phyloP scores from a whole-genome alignment of 2,113 vertebrate genomes.

The Malurus elegans region DNA sequence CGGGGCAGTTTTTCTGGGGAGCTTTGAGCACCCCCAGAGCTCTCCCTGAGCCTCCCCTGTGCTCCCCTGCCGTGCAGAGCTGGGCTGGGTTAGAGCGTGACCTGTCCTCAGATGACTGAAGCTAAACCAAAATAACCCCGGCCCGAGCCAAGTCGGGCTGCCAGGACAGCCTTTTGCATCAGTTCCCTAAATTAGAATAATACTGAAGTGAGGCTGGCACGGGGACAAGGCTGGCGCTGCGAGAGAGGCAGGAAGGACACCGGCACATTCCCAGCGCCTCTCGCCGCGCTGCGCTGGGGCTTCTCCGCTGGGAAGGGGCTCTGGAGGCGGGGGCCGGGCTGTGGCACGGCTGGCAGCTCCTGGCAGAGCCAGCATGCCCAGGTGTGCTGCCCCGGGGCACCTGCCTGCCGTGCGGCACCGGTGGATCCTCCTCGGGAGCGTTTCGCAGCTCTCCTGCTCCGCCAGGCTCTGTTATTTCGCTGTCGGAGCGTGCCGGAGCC shows the following conservation, averaged over 20 bases:
- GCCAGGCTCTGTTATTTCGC: not conserved
- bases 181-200: slow-evolving; percentile 61
- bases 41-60: not conserved
- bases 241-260: slow-evolving; percentile 35
- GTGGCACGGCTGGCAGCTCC: not conserved
- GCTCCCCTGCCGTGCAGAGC: rapidly evolving
- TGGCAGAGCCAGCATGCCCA: not conserved
- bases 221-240: not conserved
- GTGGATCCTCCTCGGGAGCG: rapidly evolving
- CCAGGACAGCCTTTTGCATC: slow-evolving; percentile 58
- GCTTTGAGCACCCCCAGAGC: rapidly evolving
- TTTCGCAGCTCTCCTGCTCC: not conserved
- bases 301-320: rapidly evolving
- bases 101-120: slow-evolving; percentile 53
- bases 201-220: slow-evolving; percentile 25
- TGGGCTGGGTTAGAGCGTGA: not conserved
- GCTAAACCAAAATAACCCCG: slow-evolving; percentile 31
- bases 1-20: not conserved
- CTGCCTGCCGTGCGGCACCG: not conserved
- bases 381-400: not conserved
- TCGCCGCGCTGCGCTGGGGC: rapidly evolving
- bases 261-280: slow-evolving; percentile 1
- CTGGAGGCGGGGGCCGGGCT: not conserved
- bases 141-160: not conserved
- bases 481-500: not conserved